These are phyloP conservation scores for Schizotus pectinicornis DNA, from an alignment of 2,888 invertebrate species.

Conservation along the genomic window DNA sequence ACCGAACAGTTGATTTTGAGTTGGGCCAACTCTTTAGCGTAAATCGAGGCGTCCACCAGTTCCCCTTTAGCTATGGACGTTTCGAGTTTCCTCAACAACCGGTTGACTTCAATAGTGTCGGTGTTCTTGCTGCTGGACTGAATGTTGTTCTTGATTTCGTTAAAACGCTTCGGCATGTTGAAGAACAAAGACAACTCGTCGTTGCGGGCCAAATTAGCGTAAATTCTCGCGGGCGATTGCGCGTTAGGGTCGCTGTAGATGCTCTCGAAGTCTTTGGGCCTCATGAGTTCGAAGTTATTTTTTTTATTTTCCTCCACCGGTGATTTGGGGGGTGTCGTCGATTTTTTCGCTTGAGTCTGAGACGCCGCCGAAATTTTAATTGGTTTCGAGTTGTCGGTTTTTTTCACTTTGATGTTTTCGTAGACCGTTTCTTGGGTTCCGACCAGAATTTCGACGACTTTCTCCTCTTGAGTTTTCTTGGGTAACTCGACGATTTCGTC, in stretches of 20 bases:
- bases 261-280: constrained; percentile 64
- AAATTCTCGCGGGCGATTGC: constrained; percentile 53
- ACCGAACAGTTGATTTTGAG: constrained; percentile 78
- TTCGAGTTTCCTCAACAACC: constrained; percentile 73
- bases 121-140: constrained; percentile 45
- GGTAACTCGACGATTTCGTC: constrained; percentile 22
- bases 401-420: constrained; percentile 59
- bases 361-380: constrained; percentile 65
- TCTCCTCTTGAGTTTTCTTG: constrained; percentile 42
- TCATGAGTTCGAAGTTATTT: constrained; percentile 61
- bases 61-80: constrained; percentile 79
- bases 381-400: constrained; percentile 51
- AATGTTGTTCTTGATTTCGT: constrained; percentile 44
- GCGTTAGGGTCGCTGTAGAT: constrained; percentile 56
- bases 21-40: constrained; percentile 78
- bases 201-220: constrained; percentile 59
- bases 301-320: constrained; percentile 31
- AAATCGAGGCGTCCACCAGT: constrained; percentile 74
- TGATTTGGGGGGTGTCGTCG: neutral
- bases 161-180: constrained; percentile 53
- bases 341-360: constrained; percentile 58
- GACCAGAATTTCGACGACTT: constrained; percentile 53
- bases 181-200: constrained; percentile 54
- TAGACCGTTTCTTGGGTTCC: constrained; percentile 56
- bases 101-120: constrained; percentile 67